Conservation (phyloP, 2,113 vertebrate genomes). For the Gymnogyps californianus region DNA sequence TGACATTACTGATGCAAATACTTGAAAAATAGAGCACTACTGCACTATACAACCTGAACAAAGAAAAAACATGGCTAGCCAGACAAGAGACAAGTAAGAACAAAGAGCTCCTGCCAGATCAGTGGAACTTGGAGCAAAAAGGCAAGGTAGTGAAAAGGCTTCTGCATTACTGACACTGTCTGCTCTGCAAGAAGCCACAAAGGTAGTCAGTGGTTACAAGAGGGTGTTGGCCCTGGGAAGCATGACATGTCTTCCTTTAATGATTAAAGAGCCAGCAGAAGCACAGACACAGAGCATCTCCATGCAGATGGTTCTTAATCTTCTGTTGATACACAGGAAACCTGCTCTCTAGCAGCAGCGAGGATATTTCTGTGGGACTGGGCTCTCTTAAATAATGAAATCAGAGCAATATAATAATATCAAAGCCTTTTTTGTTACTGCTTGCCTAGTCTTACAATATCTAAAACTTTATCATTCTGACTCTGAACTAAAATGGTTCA, state of each 20-base stretch:
- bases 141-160: background rate
- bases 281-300: background rate
- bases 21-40: background rate
- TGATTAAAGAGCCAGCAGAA: background rate
- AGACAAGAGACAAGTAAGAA: background rate
- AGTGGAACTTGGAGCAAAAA: background rate
- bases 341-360: background rate
- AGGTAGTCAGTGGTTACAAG: background rate
- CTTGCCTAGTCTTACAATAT: background rate
- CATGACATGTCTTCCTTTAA: background rate
- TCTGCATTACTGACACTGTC: background rate
- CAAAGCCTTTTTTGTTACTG: background rate
- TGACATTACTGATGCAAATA: background rate
- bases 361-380: background rate
- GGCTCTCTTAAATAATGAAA: background rate
- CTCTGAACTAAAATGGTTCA: background rate
- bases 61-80: background rate
- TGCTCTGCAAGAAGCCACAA: background rate
- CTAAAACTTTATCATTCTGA: background rate
- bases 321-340: background rate
- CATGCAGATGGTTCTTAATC: background rate
- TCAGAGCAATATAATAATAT: background rate
- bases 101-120: background rate
- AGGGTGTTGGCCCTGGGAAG: constrained; percentile 12
- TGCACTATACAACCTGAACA: background rate